Evolutionary conservation across 2,113 vertebrate genomes (phyloP).

Genomic region (Ibidorhyncha struthersii): DNA sequence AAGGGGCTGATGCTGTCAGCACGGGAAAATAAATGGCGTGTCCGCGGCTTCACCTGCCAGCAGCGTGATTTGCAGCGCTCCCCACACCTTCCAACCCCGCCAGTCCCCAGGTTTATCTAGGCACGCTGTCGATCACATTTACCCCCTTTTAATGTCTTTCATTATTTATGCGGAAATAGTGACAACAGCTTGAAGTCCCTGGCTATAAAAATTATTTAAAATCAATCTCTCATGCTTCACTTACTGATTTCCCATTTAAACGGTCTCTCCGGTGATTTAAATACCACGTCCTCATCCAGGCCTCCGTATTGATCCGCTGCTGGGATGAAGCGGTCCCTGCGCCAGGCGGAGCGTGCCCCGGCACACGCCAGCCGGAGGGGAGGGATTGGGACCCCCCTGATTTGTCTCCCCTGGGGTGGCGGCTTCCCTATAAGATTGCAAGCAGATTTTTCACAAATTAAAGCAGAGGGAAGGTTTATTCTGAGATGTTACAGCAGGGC

Average conservation of each 20-base stretch:
- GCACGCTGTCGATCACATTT: background rate
- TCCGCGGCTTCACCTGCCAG: background rate
- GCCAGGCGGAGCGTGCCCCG: background rate
- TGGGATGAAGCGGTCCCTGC: accelerated
- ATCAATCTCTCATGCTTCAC: background rate
- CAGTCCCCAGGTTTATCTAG: background rate
- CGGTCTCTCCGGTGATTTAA: background rate
- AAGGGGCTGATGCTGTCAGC: background rate
- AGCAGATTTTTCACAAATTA: background rate
- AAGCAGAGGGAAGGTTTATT: background rate
- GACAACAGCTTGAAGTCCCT: background rate
- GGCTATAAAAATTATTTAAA: background rate
- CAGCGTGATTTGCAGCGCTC: background rate
- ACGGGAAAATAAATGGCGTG: background rate
- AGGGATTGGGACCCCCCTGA: too few relatives aligned
- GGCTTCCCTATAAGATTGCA: background rate
- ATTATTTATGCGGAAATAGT: background rate
- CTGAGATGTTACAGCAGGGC: accelerated
- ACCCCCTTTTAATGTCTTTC: background rate
- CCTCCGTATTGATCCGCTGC: background rate
- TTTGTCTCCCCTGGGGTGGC: background rate
- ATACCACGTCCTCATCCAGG: background rate
- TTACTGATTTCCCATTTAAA: background rate
- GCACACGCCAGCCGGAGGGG: background rate
- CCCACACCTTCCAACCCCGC: background rate